Base-by-base conservation (phyloP, 2,797 vertebrate species). In the Gadopsis marmoratus region DNA sequence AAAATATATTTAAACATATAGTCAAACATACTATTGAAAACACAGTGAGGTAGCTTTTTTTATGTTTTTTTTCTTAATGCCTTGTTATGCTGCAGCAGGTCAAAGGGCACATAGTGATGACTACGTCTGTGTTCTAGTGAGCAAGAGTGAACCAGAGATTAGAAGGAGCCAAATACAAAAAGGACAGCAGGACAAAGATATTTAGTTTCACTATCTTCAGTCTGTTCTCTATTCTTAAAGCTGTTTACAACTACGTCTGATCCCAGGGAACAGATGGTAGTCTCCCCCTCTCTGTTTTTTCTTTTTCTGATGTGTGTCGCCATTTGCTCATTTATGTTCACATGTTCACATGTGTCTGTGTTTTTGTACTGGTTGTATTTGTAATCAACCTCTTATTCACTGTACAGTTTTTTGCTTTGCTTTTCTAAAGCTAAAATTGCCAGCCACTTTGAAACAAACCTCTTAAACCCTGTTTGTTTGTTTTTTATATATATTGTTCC, bases 161-260 rank as follows among this genome's bases (percentile, higher is more conserved):
- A 77, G 73, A 75, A 56, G 66, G 37, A 83, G 63, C 68, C 50
- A 81, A 79, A 71, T 82, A n/a, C 9, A 12, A 73, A 87, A 82
- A 81, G 80, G 80, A 87, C 85, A 86, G 79, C 74, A 87, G 81
- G 87, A 91, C 69, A 79, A 72, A 86, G 72, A 88, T 88, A 86
- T 88, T 86, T 58, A 74, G 78, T 90, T 91, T 86, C 87, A 82
- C 79, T 80, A 58, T 84, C 71, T 82, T 85, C 64, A 86, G 72
- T 81, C 78, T 88, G 83, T 83, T 86, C 84, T 90, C 86, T 93
- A 83, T 92, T 92, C 89, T 88, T 92, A 90, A 90, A 92, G 87
- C 84, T 92, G 90, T 91, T 92, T 92, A 91, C 73, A 81, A 80
- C 79, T 60, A 51, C 74, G 84, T 90, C 87, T 94, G 92, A 94